Evolutionary conservation across 1,140 invertebrate species (phyloP), one percentile per base, ranked within the genome.

Genomic region (Macrotrachela quadricornifera): DNA sequence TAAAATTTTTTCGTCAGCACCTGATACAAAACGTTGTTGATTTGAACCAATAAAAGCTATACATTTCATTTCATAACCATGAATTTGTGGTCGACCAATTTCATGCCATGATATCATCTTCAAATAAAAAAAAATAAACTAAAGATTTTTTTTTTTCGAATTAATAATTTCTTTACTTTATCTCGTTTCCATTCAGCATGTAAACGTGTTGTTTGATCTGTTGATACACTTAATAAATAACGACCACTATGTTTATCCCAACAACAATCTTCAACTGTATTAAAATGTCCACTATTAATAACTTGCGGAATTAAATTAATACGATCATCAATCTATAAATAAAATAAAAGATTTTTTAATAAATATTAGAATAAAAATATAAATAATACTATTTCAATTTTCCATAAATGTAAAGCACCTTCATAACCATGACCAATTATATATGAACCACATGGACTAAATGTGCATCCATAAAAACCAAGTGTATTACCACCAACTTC

Each of bases 361-460:
- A 39, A 16, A 8, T 41, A 3, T n/a, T 16, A 48, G 21, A 48
- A n/a, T 49, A n/a, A 30, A 8, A 49, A 49, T 37, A 13, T n/a
- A n/a, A 14, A 17, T 15, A 3, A 4, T 17, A 14, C 73, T 52
- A 73, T 60, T 55, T 73, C 66, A 57, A 74, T 74, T 37, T 71
- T 71, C 91, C 91, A 96, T n/a, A 87, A 75, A 67, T 95, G 85
- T 61, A 96, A 80, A 1, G 84, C 82, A 16, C 90, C 91, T 65
- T 86, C 81, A 63, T 85, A 91, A 15, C 85, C 82, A 68, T 91
- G 79, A 8, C 77, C 84, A 50, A 92, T 63, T 21, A 95, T 80
- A 8, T 73, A 73, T 13, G 72, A 62, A 11, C 82, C 83, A 62
- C 77, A 67, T 0, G 75, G 71, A 49, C 75, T 74, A 67, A 90